phyloP scores from a whole-genome alignment of 1,140 invertebrate genomes.

The Drosophila malerkotliana region DNA sequence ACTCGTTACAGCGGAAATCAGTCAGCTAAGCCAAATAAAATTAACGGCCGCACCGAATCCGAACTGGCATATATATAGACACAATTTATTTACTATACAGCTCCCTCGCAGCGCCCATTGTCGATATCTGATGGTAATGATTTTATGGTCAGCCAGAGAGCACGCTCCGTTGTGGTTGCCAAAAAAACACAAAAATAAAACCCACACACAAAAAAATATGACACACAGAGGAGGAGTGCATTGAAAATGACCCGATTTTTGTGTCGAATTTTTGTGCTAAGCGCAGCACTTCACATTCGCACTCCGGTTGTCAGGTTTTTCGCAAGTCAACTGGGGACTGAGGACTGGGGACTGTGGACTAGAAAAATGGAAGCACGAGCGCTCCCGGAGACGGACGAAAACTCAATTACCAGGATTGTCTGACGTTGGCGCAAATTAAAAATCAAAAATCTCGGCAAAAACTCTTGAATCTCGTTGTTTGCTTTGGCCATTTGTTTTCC shows the following conservation, averaged over 20 bases:
- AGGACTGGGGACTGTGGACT: not conserved
- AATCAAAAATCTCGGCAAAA: conserved; percentile 48
- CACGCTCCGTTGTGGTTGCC: conserved; percentile 44
- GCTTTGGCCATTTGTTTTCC: conserved; percentile 47
- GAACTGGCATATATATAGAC: conserved; percentile 3
- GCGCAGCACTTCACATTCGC: conserved; percentile 33
- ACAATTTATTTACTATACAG: conserved; percentile 38
- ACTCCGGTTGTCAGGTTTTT: conserved; percentile 12
- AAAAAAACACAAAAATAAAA: conserved; percentile 35
- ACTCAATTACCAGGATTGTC: conserved; percentile 61
- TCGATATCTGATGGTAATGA: conserved; percentile 38
- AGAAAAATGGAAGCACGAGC: conserved; percentile 29
- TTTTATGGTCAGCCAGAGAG: conserved; percentile 46
- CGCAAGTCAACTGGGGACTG: conserved; percentile 14
- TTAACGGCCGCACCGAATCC: not conserved
- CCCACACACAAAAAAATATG: conserved; percentile 15
- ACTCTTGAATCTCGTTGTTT: conserved; percentile 50
- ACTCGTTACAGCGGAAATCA: conserved; percentile 34
- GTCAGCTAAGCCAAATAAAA: conserved; percentile 18
- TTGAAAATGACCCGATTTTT: conserved; percentile 40
- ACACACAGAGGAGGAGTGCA: conserved; percentile 8
- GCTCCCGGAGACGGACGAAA: conserved; percentile 24
- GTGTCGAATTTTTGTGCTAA: conserved; percentile 26
- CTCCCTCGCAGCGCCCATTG: conserved; percentile 8
- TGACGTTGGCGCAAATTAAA: conserved; percentile 51